These are phyloP conservation scores for Balaeniceps rex DNA, from an alignment of 2,113 vertebrate species.

Conservation along the genomic window DNA sequence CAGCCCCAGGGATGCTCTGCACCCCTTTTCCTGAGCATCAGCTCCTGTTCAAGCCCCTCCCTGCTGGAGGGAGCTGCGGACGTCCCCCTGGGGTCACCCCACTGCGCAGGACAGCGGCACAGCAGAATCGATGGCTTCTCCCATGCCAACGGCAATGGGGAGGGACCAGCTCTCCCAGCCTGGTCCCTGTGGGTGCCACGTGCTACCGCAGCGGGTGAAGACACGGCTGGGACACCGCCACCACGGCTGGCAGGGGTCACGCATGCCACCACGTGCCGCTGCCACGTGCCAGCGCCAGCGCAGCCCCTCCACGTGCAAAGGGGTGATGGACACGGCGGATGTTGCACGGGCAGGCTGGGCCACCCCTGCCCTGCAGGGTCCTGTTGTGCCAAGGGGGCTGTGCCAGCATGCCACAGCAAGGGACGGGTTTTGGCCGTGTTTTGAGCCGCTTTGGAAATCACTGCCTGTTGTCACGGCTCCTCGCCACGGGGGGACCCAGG, in stretches of 20 bases:
- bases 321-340: fast-evolving
- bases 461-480: not conserved
- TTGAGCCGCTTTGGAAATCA: not conserved
- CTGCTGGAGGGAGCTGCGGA: not conserved
- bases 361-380: not conserved
- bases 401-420: not conserved
- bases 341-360: fast-evolving
- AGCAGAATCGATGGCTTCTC: not conserved
- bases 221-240: not conserved
- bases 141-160: not conserved
- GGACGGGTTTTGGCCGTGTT: fast-evolving
- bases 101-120: fast-evolving
- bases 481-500: fast-evolving
- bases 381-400: not conserved
- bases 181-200: not conserved
- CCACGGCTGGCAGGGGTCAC: not conserved
- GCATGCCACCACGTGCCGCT: not conserved
- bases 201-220: not conserved
- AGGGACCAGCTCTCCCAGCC: not conserved
- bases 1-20: not conserved
- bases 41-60: not conserved
- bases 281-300: fast-evolving
- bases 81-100: not conserved
- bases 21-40: not conserved
- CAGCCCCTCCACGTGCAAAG: fast-evolving